Evolutionary conservation across 2,888 invertebrate species (phyloP), one percentile per base, ranked within the genome.

Genomic region (Napeogenes sylphis): DNA sequence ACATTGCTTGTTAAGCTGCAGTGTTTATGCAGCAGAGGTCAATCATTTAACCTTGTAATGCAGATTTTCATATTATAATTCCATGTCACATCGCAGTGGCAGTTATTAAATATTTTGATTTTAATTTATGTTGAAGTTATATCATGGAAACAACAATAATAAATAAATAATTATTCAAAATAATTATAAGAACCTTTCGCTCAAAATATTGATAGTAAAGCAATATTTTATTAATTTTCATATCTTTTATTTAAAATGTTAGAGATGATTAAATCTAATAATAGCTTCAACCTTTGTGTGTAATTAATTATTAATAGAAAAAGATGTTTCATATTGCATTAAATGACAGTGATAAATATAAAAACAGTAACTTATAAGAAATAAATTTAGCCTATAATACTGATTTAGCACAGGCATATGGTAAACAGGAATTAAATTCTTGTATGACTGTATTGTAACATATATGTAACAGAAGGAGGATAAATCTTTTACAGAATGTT

Each of bases 11-110:
- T 69, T 69, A 72, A 70, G 69, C 75, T 72, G 72, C 66, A 71
- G 59, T 76, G 67, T 75, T 78, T 78, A 75, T 71, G 67, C 72
- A 78, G 68, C 72, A 78, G 75, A 79, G 81, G 81, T 81, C 81
- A 81, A 67, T 68, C 66, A 66, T 73, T 66, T 78, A 72, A 79
- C 80, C 76, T 80, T 78, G 71, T 69, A 71, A 65, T 71, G 65
- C 58, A 67, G 58, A 67, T 68, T 66, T 59, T 62, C 62, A 65
- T 42, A 69, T 60, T 59, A 46, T 45, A 68, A 62, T 4, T 42
- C 42, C 10, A 42, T 42, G 1, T 42, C 10, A 42, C 10, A 42
- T 42, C 10, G 42, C 42, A 42, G 42, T 42, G 5, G 2, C 42
- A 42, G 6, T 42, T 42, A 6, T 42, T 42, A 2, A 6, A 42